A percentile compares a stretch with the other conserved stretches of the same genome.
These are phyloP conservation scores for Sigmodon hispidus DNA, from an alignment of 2,113 vertebrate species.

Conservation along the genomic window DNA sequence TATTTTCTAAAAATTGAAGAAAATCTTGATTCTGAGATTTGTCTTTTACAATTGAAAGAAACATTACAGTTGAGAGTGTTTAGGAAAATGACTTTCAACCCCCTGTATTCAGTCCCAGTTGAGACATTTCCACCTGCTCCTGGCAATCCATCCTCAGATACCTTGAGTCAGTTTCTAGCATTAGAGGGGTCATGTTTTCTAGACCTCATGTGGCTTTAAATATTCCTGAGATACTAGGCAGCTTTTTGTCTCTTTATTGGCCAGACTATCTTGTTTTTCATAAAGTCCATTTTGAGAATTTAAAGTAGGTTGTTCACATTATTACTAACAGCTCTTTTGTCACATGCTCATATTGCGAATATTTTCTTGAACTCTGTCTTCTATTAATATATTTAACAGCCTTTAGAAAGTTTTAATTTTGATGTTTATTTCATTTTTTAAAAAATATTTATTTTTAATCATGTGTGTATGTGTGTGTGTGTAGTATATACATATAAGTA, in stretches of 20 bases:
- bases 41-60: not conserved
- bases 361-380: conserved; percentile 11
- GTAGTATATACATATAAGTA: not conserved
- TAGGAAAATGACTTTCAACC: not conserved
- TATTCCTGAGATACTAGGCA: not conserved
- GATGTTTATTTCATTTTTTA: not conserved
- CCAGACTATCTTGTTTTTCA: not conserved
- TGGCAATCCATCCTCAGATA: not conserved
- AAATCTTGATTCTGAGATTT: conserved; percentile 30
- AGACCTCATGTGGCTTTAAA: not conserved
- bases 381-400: not conserved
- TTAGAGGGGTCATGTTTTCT: not conserved
- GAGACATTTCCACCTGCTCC: not conserved
- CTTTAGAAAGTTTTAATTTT: not conserved
- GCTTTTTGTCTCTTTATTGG: not conserved
- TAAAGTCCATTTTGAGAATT: conserved; percentile 13
- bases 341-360: not conserved
- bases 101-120: not conserved
- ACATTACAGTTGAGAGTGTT: conserved; percentile 15
- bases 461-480: not conserved
- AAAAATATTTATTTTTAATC: not conserved
- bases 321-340: not conserved
- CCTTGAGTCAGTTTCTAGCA: not conserved
- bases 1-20: conserved; percentile 43
- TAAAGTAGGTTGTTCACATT: not conserved